Evolutionary conservation across 2,888 invertebrate genomes (phyloP).

Genomic region (Drosophila austrosaltans): DNA sequence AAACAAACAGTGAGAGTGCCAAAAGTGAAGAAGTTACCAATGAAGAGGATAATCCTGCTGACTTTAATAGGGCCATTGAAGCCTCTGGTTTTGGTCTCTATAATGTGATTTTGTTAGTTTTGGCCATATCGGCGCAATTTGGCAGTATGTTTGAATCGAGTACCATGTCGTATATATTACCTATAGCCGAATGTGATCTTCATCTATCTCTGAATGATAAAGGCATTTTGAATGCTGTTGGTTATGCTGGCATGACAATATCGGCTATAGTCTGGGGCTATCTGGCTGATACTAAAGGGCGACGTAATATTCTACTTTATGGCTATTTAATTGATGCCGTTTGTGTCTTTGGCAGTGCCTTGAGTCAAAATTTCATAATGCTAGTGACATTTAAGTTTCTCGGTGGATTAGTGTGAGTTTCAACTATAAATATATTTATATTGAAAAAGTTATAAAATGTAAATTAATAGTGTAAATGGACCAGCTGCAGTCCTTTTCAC

Average conservation of each 20-base stretch:
- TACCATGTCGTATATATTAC: conserved; percentile 89
- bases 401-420: conserved; percentile 89
- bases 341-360: conserved; percentile 86
- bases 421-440: conserved; percentile 43
- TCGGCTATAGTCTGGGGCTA: conserved; percentile 92
- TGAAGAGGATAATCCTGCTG: conserved; percentile 81
- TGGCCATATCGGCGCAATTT: conserved; percentile 87
- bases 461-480: conserved; percentile 86
- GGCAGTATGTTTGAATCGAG: conserved; percentile 89
- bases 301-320: conserved; percentile 87
- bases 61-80: conserved; percentile 89
- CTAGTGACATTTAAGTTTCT: conserved; percentile 88
- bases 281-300: conserved; percentile 89
- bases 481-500: conserved; percentile 90
- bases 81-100: conserved; percentile 89
- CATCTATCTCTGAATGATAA: conserved; percentile 87
- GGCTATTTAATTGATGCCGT: conserved; percentile 87
- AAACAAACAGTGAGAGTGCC: neutral
- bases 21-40: neutral
- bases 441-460: neutral
- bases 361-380: conserved; percentile 88
- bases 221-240: conserved; percentile 88
- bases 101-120: conserved; percentile 86
- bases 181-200: conserved; percentile 90
- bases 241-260: conserved; percentile 91